Evolutionary conservation across 2,113 vertebrate species (phyloP), one percentile per base, ranked within the genome.

Genomic region (Nicator chloris): DNA sequence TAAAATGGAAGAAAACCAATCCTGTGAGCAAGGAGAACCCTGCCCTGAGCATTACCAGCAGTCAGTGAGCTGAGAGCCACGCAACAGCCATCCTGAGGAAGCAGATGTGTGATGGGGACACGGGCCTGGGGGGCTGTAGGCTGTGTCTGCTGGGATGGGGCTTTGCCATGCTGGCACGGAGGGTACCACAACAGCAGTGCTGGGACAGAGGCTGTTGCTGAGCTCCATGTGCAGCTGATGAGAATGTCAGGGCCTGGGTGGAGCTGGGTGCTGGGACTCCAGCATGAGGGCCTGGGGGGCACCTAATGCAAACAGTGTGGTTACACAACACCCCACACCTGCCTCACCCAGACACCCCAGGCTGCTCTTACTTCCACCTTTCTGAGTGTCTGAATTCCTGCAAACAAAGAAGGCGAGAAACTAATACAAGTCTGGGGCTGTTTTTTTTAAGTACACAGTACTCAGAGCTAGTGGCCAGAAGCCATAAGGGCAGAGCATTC

Each of bases 31-130:
- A 81, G 45, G 40, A 30, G 54, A 63, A 10, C 31, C 30, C 37
- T 68, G 45, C 12, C 57, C 61, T 49, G 68, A 73, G 42, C 0
- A 0, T 30, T 57, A 31, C 28, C 54, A 49, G 12, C 8, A 6
- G 17, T 27, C 11, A 4, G 56, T 72, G 54, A 64, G 64, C 60
- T 59, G 45, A 68, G 82, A 77, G 42, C 53, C 42, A 47, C 12
- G 21, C 49, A 15, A 5, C 3, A 51, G 16, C 45, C 26, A 3
- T 18, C 35, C 27, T 9, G 53, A 57, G 6, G 51, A 45, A 33
- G 57, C 59, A 86, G 71, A 35, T 0, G 0, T 14, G 35, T 26
- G 47, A 24, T 4, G 42, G 22, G 42, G 30, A 26, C 0, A 0
- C 2, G 49, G n/a, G 40, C 22, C 27, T 11, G 28, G 66, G 10